Evolutionary conservation across 1,140 invertebrate genomes (phyloP).

Genomic region (Drosophila elegans): DNA sequence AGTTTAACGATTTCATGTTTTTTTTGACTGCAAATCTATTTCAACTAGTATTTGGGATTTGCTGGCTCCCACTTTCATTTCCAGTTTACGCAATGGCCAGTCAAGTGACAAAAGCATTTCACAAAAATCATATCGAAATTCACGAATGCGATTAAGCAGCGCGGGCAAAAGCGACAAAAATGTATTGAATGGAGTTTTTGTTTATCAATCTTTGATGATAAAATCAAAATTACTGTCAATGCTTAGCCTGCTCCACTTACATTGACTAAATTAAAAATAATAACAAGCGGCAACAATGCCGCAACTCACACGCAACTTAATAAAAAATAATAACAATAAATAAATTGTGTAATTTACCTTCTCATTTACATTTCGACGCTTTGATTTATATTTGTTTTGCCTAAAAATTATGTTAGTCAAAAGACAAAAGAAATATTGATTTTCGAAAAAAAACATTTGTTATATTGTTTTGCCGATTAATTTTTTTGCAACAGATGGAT

Average conservation of each 20-base stretch:
- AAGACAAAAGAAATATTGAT: neutral
- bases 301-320: neutral
- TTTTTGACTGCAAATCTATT: slow-evolving; percentile 32
- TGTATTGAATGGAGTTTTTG: slow-evolving; percentile 23
- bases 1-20: slow-evolving; percentile 20
- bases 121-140: slow-evolving; percentile 51
- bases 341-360: neutral
- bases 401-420: neutral
- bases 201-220: neutral
- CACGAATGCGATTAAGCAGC: slow-evolving; percentile 18
- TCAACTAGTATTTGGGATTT: slow-evolving; percentile 42
- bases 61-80: slow-evolving; percentile 44
- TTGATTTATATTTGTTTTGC: neutral
- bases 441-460: too few species aligned
- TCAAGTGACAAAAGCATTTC: slow-evolving; percentile 48
- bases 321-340: neutral
- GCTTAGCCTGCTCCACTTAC: slow-evolving; percentile 11
- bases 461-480: too few species aligned
- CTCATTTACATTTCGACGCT: neutral
- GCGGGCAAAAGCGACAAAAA: slow-evolving; percentile 6
- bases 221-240: slow-evolving; percentile 23
- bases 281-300: neutral
- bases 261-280: neutral
- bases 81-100: slow-evolving; percentile 53
- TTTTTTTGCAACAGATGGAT: too few species aligned